These are phyloP conservation scores for Aurelia sp. DNA, from an alignment of 30 jellyfish, hydroid and myxozoan species.

Conservation along the genomic window DNA sequence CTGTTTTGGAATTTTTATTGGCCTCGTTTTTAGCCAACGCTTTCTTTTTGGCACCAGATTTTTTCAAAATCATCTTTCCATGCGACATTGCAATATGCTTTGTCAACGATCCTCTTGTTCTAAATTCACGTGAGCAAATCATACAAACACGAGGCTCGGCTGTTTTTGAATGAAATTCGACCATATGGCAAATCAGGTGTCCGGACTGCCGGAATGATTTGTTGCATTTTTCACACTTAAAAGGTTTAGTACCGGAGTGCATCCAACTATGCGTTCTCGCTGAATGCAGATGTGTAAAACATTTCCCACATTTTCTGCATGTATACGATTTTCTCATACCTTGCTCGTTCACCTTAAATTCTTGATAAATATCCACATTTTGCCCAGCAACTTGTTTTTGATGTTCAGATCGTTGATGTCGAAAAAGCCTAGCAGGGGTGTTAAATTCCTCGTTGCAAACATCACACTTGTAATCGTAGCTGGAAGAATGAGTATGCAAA, in stretches of 20 bases:
- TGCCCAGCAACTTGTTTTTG: background rate
- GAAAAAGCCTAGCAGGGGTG: constrained; percentile 29
- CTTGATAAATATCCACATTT: constrained; percentile 2
- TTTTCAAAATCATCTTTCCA: too few species aligned
- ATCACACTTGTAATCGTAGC: constrained; percentile 16
- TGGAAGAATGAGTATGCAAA: constrained; percentile 13
- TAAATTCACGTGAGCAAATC: constrained; percentile 5
- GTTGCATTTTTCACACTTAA: constrained; percentile 1
- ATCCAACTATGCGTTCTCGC: constrained; percentile 35
- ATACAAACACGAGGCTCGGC: constrained; percentile 3
- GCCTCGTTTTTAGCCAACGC: too few species aligned
- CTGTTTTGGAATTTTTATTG: too few species aligned
- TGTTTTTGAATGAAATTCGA: constrained; percentile 11
- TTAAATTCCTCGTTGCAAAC: constrained; percentile 10
- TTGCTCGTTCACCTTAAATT: background rate
- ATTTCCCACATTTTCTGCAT: background rate
- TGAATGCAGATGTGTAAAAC: constrained; percentile 9
- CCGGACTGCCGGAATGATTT: constrained; percentile 27
- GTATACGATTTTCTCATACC: constrained; percentile 8
- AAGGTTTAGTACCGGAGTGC: constrained; percentile 38
- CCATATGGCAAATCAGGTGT: constrained; percentile 33
- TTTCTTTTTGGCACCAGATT: too few species aligned
- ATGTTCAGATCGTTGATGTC: constrained; percentile 23
- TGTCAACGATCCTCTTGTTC: background rate
- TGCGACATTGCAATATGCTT: background rate